phyloP scores from a whole-genome alignment of 2,797 vertebrate genomes.

The Helostoma temminkii region DNA sequence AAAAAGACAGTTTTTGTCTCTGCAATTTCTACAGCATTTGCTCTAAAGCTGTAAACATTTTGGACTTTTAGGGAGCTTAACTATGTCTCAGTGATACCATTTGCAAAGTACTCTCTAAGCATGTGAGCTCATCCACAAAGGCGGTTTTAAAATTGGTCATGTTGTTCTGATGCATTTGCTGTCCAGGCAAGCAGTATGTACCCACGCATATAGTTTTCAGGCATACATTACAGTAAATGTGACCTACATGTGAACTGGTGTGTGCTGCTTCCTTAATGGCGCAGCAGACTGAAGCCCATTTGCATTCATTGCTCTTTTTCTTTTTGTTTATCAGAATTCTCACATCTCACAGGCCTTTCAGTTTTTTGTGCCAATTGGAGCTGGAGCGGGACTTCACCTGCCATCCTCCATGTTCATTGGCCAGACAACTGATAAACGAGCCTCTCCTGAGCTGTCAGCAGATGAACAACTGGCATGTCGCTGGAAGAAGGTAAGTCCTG shows the following conservation, averaged over 20 bases:
- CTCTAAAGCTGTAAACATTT: neutral
- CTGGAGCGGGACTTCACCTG: slow-evolving; percentile 88
- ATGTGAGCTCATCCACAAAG: neutral
- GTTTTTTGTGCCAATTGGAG: slow-evolving; percentile 92
- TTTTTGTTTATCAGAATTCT: slow-evolving; percentile 83
- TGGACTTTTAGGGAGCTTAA: too few relatives aligned
- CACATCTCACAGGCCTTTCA: slow-evolving; percentile 90
- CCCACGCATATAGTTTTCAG: neutral
- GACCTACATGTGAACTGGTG: neutral
- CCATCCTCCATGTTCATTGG: slow-evolving; percentile 90
- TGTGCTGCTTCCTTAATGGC: neutral
- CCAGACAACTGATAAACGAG: slow-evolving; percentile 88
- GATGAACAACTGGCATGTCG: slow-evolving; percentile 94
- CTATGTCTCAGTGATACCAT: too few relatives aligned
- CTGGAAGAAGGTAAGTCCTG: slow-evolving; percentile 91
- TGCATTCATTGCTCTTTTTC: neutral
- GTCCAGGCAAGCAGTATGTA: neutral
- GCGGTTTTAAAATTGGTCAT: neutral
- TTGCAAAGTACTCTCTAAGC: too few relatives aligned
- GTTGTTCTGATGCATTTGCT: neutral
- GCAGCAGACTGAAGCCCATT: neutral
- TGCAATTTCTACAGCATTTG: neutral
- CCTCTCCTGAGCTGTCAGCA: slow-evolving; percentile 89
- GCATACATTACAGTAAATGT: neutral
- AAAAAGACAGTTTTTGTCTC: slow-evolving; percentile 13